Percentiles rank a stretch among this genome's conserved stretches.
These are phyloP conservation scores for Clistopyga incitator DNA, from an alignment of 2,888 invertebrate genomes.

Conservation along the genomic window DNA sequence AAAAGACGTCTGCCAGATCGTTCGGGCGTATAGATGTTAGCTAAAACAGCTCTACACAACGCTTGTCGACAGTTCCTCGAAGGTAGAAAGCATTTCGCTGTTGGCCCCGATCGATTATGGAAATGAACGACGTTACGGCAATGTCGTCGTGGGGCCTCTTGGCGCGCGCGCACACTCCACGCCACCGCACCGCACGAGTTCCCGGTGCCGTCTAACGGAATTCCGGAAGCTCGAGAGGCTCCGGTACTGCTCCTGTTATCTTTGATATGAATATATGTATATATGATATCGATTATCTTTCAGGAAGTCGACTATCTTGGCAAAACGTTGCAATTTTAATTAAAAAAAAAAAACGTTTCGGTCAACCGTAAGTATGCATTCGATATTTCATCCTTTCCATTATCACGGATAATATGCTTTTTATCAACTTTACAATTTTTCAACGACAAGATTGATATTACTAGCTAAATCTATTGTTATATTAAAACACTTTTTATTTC, in stretches of 20 bases:
- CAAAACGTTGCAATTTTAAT: neutral
- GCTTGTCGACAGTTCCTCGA: neutral
- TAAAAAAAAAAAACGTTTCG: neutral
- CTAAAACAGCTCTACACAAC: neutral
- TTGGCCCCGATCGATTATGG: constrained; percentile 67
- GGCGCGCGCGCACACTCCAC: constrained; percentile 1
- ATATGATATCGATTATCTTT: constrained; percentile 34
- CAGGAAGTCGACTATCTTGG: constrained; percentile 28
- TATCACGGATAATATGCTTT: neutral
- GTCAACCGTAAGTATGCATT: constrained; percentile 8
- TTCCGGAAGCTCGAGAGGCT: constrained; percentile 67
- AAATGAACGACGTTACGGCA: constrained; percentile 58
- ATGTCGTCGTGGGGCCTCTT: constrained; percentile 16
- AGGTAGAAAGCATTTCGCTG: constrained; percentile 67
- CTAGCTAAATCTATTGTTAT: too few relatives aligned
- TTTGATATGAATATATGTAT: neutral
- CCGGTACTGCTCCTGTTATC: constrained; percentile 57
- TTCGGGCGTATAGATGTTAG: constrained; percentile 21
- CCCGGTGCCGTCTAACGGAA: constrained; percentile 59
- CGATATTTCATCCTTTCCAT: neutral
- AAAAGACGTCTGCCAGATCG: constrained; percentile 26
- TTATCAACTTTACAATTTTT: neutral
- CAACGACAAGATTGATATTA: neutral
- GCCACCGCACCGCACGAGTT: constrained; percentile 35
- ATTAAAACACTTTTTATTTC: too few relatives aligned